phyloP scores from a whole-genome alignment of 2,797 vertebrate genomes.

The Spinus pinus region DNA sequence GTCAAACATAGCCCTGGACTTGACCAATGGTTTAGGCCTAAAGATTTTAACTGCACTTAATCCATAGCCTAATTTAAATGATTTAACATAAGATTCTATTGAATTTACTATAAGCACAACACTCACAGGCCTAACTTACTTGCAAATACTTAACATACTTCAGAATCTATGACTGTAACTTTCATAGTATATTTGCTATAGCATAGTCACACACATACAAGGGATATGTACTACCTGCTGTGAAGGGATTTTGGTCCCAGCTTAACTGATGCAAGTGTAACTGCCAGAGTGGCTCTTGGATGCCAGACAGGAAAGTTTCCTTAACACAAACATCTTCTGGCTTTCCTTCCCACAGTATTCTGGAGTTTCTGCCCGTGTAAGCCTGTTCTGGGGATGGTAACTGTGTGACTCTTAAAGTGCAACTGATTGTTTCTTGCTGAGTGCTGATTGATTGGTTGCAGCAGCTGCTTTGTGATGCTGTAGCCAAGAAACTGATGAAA shows the following conservation, averaged over 20 bases:
- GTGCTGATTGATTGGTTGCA: neutral
- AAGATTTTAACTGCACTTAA: neutral
- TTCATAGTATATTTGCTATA: neutral
- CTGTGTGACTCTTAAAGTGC: neutral
- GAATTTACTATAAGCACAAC: neutral
- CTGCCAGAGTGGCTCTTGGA: neutral
- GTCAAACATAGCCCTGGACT: neutral
- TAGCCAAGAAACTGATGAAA: neutral
- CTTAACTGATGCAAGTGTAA: neutral
- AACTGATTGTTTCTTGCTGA: neutral
- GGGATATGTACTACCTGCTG: neutral
- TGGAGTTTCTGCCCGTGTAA: neutral
- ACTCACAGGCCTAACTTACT: neutral
- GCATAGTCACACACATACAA: neutral
- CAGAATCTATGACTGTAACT: neutral
- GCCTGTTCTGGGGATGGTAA: neutral
- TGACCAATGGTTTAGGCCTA: neutral
- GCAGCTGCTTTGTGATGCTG: neutral
- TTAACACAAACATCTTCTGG: neutral
- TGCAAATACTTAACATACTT: neutral
- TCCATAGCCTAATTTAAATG: neutral
- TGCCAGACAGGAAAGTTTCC: neutral
- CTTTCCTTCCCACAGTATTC: neutral
- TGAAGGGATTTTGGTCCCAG: neutral
- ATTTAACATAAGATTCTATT: neutral